Evolutionary conservation across 2,888 invertebrate species (phyloP), one percentile per base, ranked within the genome.

Genomic region (Nasonia oneida): DNA sequence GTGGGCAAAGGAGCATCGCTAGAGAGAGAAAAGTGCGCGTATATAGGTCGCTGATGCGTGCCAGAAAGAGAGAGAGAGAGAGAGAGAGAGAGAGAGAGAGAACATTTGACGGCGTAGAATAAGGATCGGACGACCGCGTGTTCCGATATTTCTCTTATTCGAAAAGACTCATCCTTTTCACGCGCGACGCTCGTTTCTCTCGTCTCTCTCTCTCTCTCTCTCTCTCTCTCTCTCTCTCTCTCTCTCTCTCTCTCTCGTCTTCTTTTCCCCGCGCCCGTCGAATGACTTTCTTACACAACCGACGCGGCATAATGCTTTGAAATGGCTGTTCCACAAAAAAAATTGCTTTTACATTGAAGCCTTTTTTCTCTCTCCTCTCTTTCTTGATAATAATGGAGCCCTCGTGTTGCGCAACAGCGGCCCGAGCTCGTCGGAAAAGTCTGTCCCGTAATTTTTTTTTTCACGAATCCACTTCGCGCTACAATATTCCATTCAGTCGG

Each of bases 91-190:
- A 70, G 67, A 75, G 53, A 74, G 79, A 67, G n/a, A 73, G 74
- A 79, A 84, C 57, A 33, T 37, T 84, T 75, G 84, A 84, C 79
- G 67, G 75, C 67, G 29, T 75, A 42, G 70, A 80, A 75, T 80
- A 85, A 33, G 76, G 47, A 81, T 81, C 81, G 42, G 78, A 70
- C 39, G 70, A 23, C 29, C 33, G 74, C 23, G n/a, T 18, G 33
- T 33, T 50, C n/a, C 33, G 29, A 42, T 42, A 42, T 42, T 78
- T 67, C 67, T 23, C 10, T 47, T 47, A 47, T 47, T 23, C 12
- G 29, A 42, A 18, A 47, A 61, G n/a, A 61, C 57, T 61, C 57
- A 61, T 61, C 57, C 57, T 6, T 61, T 61, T 61, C 57, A 61
- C n/a, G 57, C n/a, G 57, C 57, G n/a, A 23, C 57, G 57, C 57